Evolutionary conservation across 2,888 invertebrate genomes (phyloP), one percentile per base, ranked within the genome.

Genomic region (Kryphioiulus occultus): DNA sequence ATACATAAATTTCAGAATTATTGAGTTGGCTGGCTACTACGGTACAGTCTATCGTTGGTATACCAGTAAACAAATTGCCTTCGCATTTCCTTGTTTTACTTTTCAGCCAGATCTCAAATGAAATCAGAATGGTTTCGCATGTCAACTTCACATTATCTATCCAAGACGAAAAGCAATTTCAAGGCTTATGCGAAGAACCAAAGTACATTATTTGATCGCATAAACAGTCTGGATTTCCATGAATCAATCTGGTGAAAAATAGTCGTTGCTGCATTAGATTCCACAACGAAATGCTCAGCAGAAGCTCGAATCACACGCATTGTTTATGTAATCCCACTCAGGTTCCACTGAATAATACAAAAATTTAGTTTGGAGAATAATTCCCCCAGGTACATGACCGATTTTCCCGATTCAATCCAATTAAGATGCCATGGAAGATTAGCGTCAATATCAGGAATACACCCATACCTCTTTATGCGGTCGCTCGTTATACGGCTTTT

Each of bases 391-490:
- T 17, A 22, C 59, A 59, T 59, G 59, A 7, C 5, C 5, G 59
- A 59, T 59, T 59, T 22, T 59, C 1, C 22, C 3, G 59, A 59
- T 59, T n/a, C 59, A 59, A 59, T 59, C 59, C 59, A 59, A 59
- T 59, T 59, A 59, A 59, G 59, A 59, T 59, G 59, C 59, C 59
- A 59, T 59, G 22, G 59, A n/a, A 59, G 59, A 59, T 59, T 59
- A 59, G 17, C 22, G n/a, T 4, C 12, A 59, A 15, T 53, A 19
- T 53, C 53, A 19, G 53, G 19, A 53, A 53, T 53, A 53, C n/a
- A n/a, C n/a, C n/a, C n/a, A n/a, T n/a, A n/a, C n/a, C n/a, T n/a
- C n/a, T n/a, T n/a, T n/a, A n/a, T n/a, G n/a, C n/a, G n/a, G n/a
- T n/a, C n/a, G n/a, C n/a, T n/a, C n/a, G n/a, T n/a, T n/a, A n/a